phyloP scores from a whole-genome alignment of 2,113 vertebrate genomes.

The Bolborhynchus lineola region DNA sequence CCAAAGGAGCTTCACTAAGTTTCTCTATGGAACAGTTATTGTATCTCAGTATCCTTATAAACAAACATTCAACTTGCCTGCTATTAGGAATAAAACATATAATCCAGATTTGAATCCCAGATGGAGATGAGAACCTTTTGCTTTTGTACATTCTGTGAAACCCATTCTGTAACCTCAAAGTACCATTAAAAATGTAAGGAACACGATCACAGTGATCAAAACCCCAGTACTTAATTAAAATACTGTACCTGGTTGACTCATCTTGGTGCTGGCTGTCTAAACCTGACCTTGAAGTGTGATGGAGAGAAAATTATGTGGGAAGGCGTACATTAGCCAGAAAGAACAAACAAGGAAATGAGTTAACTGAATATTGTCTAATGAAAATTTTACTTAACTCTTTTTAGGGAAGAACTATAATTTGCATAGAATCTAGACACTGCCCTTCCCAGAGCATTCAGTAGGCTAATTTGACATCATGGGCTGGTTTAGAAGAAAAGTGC shows the following conservation, averaged over 20 bases:
- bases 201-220: conserved; percentile 22
- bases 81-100: not conserved
- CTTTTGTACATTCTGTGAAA: conserved; percentile 20
- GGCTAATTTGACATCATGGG: not conserved
- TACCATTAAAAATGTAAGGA: not conserved
- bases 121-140: conserved; percentile 24
- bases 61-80: not conserved
- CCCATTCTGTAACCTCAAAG: conserved; percentile 24
- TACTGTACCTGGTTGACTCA: conserved; percentile 16
- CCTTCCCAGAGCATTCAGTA: not conserved
- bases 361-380: not conserved
- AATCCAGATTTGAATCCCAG: conserved; percentile 39
- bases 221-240: not conserved
- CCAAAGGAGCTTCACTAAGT: not conserved
- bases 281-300: conserved; percentile 16
- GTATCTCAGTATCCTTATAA: not conserved
- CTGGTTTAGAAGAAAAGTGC: not conserved
- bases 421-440: not conserved
- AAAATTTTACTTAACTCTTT: not conserved
- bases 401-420: not conserved
- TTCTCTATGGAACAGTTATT: not conserved
- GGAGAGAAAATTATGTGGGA: not conserved
- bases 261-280: conserved; percentile 6
- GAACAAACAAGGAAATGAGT: not conserved
- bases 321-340: not conserved